Evolutionary conservation across 1,140 invertebrate species (phyloP).

Genomic region (Eumeta japonica): DNA sequence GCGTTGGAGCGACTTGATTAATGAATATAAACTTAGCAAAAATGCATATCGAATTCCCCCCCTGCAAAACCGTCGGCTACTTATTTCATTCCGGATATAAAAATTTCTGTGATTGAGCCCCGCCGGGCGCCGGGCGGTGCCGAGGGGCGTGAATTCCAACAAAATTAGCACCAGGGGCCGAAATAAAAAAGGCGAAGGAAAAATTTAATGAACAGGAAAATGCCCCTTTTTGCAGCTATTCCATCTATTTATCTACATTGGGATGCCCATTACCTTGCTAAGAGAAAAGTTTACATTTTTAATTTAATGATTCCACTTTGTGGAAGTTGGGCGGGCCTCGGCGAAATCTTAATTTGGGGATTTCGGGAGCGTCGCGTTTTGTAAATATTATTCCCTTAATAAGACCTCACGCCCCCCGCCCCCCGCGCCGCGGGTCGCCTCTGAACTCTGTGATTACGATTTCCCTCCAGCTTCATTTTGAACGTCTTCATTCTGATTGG

Average conservation of each 20-base stretch:
- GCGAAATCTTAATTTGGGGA: constrained; percentile 56
- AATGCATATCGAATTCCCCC: constrained; percentile 54
- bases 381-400: constrained; percentile 59
- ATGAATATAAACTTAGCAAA: constrained; percentile 37
- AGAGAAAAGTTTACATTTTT: constrained; percentile 62
- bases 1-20: too few relatives aligned
- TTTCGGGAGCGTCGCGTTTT: constrained; percentile 58
- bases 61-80: constrained; percentile 51
- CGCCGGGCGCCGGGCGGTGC: constrained; percentile 47
- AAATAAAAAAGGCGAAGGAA: constrained; percentile 59
- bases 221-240: constrained; percentile 60
- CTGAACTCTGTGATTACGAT: constrained; percentile 55
- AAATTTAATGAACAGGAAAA: constrained; percentile 63
- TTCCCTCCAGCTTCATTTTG: constrained; percentile 53
- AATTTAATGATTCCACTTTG: constrained; percentile 61
- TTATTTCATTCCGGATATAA: constrained; percentile 61
- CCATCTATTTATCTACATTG: constrained; percentile 59
- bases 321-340: constrained; percentile 57
- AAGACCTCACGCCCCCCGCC: constrained; percentile 56
- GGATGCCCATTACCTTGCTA: constrained; percentile 60
- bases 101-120: constrained; percentile 59
- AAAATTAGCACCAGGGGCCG: constrained; percentile 61
- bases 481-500: constrained; percentile 58
- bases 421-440: constrained; percentile 49
- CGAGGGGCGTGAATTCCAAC: constrained; percentile 60